phyloP scores from a whole-genome alignment of 2,888 invertebrate genomes.

The Noctua janthina region DNA sequence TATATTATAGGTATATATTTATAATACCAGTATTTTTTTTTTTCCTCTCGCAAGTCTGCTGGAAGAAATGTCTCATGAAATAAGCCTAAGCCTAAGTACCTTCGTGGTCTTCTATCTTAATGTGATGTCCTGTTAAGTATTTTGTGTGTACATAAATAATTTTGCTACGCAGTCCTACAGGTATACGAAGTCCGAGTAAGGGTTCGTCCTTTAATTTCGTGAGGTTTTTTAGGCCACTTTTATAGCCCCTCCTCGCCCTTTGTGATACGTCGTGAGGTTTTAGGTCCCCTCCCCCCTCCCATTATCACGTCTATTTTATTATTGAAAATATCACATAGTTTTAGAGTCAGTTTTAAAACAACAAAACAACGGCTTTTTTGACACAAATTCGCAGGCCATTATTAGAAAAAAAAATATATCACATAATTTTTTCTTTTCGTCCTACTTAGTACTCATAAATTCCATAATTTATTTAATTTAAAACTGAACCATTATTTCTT shows the following conservation, averaged over 20 bases:
- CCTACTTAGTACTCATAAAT: not conserved
- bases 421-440: no score
- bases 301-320: not conserved
- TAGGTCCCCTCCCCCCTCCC: not conserved
- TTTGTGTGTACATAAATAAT: not conserved
- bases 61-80: no score
- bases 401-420: no score
- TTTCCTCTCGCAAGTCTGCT: no score
- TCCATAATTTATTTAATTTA: not conserved
- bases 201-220: not conserved
- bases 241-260: not conserved
- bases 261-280: not conserved
- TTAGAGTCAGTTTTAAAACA: not conserved
- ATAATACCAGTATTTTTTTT: no score
- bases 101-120: no score
- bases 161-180: not conserved
- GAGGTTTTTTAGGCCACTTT: not conserved
- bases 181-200: not conserved
- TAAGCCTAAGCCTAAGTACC: no score
- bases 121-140: no score
- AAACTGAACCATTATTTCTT: not conserved
- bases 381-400: no score
- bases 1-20: no score
- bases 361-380: not conserved
- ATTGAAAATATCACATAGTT: not conserved